phyloP scores from a whole-genome alignment of 2,888 invertebrate species.

The Perizoma flavofasciatum region DNA sequence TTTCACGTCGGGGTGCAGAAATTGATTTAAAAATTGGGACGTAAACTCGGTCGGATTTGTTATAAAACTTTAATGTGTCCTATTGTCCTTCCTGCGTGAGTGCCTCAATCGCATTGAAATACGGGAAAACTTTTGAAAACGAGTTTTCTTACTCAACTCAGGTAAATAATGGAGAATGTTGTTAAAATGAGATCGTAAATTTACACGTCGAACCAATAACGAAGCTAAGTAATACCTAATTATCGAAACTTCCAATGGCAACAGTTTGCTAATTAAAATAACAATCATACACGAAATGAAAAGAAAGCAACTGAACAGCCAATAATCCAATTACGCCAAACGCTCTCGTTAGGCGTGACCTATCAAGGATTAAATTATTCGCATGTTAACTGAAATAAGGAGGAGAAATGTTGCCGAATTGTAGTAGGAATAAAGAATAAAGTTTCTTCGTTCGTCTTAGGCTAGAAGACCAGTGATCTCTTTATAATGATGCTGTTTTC shows the following conservation, averaged over 20 bases:
- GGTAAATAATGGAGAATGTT: neutral
- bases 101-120: constrained; percentile 11
- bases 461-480: neutral
- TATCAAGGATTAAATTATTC: constrained; percentile 33
- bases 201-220: constrained; percentile 4
- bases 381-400: constrained; percentile 18
- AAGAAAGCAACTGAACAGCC: constrained; percentile 34
- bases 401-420: constrained; percentile 2
- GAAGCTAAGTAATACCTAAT: constrained; percentile 5
- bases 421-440: constrained; percentile 8
- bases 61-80: constrained; percentile 20
- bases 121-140: constrained; percentile 7
- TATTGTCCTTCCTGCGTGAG: constrained; percentile 9
- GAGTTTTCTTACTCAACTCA: constrained; percentile 10
- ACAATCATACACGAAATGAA: constrained; percentile 31
- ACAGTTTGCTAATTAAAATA: constrained; percentile 33
- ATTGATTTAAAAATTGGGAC: constrained; percentile 30
- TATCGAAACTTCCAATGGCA: constrained; percentile 12
- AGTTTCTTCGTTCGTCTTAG: neutral
- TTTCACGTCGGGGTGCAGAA: constrained; percentile 19
- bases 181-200: constrained; percentile 5
- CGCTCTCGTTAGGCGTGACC: constrained; percentile 26
- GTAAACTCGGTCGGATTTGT: constrained; percentile 23
- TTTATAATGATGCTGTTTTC: neutral
- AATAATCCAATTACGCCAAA: constrained; percentile 36